Conservation (phyloP, 2,113 vertebrate species). For the Psilopsiagon aurifrons region DNA sequence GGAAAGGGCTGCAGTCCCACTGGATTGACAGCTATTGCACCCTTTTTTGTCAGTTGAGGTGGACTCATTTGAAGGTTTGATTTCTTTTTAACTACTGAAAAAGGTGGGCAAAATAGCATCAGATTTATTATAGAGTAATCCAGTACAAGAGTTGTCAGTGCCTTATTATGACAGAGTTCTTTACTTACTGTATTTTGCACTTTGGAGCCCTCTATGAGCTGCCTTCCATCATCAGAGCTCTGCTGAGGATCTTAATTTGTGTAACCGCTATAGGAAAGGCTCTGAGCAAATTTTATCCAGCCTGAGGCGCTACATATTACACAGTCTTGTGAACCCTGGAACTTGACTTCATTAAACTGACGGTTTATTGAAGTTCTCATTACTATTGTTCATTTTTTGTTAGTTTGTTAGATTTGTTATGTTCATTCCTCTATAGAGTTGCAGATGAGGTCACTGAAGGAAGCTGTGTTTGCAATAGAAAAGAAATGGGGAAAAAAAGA, state of each 20-base stretch:
- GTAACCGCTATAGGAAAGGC: neutral
- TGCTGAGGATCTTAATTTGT: neutral
- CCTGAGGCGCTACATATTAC: neutral
- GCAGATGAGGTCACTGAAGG: neutral
- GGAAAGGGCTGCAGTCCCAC: neutral
- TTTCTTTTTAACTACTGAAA: neutral
- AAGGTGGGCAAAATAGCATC: neutral
- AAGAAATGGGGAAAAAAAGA: neutral
- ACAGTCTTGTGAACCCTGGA: neutral
- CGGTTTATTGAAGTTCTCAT: slow-evolving; percentile 15
- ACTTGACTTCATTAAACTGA: slow-evolving; percentile 40
- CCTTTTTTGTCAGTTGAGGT: neutral
- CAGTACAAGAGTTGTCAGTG: neutral
- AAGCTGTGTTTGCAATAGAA: neutral
- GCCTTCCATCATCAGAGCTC: neutral
- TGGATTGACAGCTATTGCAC: neutral
- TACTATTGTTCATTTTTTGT: neutral
- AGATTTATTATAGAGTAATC: neutral
- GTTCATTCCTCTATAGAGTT: neutral
- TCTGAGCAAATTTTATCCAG: slow-evolving; percentile 16
- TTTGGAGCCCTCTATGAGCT: neutral
- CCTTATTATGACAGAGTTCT: neutral
- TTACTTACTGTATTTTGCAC: neutral
- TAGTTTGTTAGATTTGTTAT: neutral
- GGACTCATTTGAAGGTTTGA: neutral